A percentile compares a stretch with the other conserved stretches of the same genome.
Evolutionary conservation across 2,888 invertebrate species (phyloP).

Genomic region (Nomada ruficornis): DNA sequence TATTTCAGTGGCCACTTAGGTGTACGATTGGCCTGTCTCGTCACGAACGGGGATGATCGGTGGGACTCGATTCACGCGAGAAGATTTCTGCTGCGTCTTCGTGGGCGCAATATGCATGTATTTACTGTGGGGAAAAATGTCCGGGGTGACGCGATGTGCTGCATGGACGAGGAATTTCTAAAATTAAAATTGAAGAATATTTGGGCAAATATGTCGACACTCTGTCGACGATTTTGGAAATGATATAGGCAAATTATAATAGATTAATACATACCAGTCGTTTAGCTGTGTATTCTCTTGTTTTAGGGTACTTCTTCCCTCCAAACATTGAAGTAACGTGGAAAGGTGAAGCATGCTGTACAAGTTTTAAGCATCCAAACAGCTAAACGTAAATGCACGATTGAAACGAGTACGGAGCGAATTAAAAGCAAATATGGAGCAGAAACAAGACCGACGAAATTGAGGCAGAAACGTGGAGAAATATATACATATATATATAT

Average conservation of each 20-base stretch:
- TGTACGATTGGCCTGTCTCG: not conserved
- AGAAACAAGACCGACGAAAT: not conserved
- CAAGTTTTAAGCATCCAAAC: not conserved
- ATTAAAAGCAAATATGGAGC: constrained; percentile 9
- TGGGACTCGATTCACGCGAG: not conserved
- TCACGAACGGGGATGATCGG: not conserved
- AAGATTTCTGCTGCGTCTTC: no score
- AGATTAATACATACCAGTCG: no score
- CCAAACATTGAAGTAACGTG: not conserved
- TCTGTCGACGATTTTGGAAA: no score
- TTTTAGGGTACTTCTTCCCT: no score
- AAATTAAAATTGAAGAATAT: no score
- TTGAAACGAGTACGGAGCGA: not conserved
- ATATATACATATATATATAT: not conserved
- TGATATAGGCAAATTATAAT: no score
- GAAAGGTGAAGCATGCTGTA: not conserved
- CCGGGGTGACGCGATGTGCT: no score
- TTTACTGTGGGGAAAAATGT: constrained; percentile 13
- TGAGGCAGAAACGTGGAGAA: not conserved
- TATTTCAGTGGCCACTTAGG: constrained; percentile 10
- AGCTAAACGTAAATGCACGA: not conserved
- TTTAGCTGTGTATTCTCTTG: no score
- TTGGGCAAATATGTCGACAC: not conserved
- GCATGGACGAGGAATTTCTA: not conserved
- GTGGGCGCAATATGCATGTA: not conserved